These are phyloP conservation scores for Melangyna quadrimaculata DNA, from an alignment of 2,888 invertebrate species.

Conservation along the genomic window DNA sequence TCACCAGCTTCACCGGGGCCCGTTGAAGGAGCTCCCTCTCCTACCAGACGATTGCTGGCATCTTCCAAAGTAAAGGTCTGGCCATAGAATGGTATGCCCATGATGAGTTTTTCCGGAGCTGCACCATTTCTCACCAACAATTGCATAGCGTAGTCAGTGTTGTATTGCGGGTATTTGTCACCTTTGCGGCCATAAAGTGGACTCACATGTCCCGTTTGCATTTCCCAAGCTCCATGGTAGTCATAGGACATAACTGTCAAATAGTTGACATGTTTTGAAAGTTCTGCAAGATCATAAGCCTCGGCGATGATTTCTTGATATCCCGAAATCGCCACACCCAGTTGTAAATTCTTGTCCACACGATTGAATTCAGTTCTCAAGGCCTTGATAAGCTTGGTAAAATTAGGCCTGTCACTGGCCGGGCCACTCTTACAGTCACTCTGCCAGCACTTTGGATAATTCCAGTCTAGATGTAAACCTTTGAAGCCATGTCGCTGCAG, in stretches of 20 bases:
- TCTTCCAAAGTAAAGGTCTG: constrained; percentile 88
- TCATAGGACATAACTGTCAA: constrained; percentile 94
- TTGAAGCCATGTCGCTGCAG: constrained; percentile 89
- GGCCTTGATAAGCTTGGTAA: constrained; percentile 88
- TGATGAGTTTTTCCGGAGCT: constrained; percentile 87
- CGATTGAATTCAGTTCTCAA: constrained; percentile 77
- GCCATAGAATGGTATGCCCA: constrained; percentile 94
- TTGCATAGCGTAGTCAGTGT: constrained; percentile 91
- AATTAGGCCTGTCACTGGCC: constrained; percentile 88
- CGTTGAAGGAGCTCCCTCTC: constrained; percentile 85
- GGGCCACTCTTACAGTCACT: constrained; percentile 93
- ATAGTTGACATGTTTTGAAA: constrained; percentile 88
- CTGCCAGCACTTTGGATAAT: constrained; percentile 96
- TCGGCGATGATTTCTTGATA: constrained; percentile 94
- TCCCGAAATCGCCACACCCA: constrained; percentile 93
- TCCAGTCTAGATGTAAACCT: constrained; percentile 96
- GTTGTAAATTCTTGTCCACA: constrained; percentile 83
- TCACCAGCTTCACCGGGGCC: constrained; percentile 92
- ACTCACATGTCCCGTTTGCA: constrained; percentile 89
- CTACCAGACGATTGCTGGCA: constrained; percentile 77
- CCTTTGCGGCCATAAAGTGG: constrained; percentile 86
- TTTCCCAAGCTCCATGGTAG: constrained; percentile 95
- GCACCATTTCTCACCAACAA: constrained; percentile 88
- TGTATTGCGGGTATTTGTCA: constrained; percentile 89
- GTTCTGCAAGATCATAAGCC: constrained; percentile 89